Base-by-base conservation (phyloP, 1,140 invertebrate species). In the Nephila pilipes region DNA sequence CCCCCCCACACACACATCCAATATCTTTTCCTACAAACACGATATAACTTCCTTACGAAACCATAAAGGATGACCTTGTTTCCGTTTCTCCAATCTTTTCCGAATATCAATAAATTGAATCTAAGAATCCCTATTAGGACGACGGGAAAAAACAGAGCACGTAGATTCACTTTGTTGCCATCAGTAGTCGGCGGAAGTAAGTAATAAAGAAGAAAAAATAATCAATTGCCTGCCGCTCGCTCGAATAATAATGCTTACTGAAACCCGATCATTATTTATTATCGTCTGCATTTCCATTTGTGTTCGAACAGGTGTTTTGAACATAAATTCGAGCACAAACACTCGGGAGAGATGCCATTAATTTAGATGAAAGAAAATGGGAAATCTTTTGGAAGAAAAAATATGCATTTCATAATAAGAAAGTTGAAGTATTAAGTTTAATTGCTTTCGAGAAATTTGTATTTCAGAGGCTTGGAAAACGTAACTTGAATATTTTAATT, bases 161-260 rank as follows among this genome's bases (percentile, higher is more conserved):
- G 69, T 75, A 75, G 69, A 36, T 32, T 36, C 69, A 75, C 69
- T 75, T 75, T 75, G 69, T 75, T 75, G 69, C 69, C 69, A 75
- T 75, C 29, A 75, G 18, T 60, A 22, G 58, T 60, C 58, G 58
- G 20, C 29, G 29, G 69, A 36, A 75, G 29, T 75, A 75, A 75
- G 69, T 75, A 75, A 75, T 75, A 75, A 75, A 12, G 69, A 6
- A 18, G 69, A 14, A 75, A 75, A 75, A 75, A 75, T 75, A 75
- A 75, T 75, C 69, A 75, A 75, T 75, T 32, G 32, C 69, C 29
- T 32, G 16, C 69, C 8, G 25, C 29, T 16, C 25, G 69, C 69
- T 29, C 58, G 46, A 75, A 75, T 75, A 75, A 75, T 36, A 75
- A 75, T 75, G 69, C 69, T 36, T 25, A 75, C 69, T 75, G 69